Evolutionary conservation across 2,888 invertebrate species (phyloP), one percentile per base, ranked within the genome.

Genomic region (Drosophila ezoana): DNA sequence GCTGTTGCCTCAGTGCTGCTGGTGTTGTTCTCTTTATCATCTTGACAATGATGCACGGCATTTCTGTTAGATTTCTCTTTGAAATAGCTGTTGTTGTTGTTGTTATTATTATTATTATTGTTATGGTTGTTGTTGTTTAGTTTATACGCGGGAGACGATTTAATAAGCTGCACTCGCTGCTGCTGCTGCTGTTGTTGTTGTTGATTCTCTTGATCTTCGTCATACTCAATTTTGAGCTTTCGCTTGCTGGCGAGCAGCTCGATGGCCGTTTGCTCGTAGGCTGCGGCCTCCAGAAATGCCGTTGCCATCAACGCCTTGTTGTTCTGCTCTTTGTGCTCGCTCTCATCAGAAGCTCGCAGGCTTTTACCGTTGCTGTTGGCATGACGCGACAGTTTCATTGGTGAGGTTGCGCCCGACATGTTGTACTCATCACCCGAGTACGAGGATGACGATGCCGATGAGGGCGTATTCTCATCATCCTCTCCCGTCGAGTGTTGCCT

Each of bases 61-160:
- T 81, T 87, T 90, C 90, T 78, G 76, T 89, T 81, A 72, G 89
- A 81, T 88, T 90, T 91, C 70, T 81, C 89, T 77, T 76, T 81
- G 76, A 80, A 72, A 68, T 70, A 73, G 71, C 73, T 86, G 72
- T 79, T 78, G 72, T 66, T 76, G 68, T 62, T 73, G 43, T 66
- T 81, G 47, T 79, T 79, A 20, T 63, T 78, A 32, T 56, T 65
- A 18, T 72, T 76, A 23, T 69, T 81, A 13, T 68, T 68, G 14
- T 79, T 76, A 40, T 75, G 81, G 41, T 83, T 75, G 64, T 83
- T 89, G 62, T 81, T 78, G 65, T 90, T 91, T 59, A 87, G 77
- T 90, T 91, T 91, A 81, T 90, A 91, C 87, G 92, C 92, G 92
- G 92, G 92, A 92, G 92, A 91, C 92, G 92, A 92, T 92, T 90